These are phyloP conservation scores for Plemyria rubiginata DNA, from an alignment of 2,888 invertebrate species.

Conservation along the genomic window DNA sequence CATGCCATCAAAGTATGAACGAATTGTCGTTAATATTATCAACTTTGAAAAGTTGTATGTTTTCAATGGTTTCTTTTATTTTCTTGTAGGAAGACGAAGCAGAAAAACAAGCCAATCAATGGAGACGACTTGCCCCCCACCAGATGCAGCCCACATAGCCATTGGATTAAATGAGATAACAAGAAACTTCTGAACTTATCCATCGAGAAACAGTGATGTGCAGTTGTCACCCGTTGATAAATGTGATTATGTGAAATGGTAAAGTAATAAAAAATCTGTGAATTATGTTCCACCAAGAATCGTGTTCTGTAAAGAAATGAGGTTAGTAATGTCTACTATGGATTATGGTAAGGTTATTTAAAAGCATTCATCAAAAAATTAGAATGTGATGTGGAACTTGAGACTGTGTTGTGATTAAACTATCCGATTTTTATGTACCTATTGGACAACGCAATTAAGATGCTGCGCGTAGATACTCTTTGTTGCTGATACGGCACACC, in stretches of 20 bases:
- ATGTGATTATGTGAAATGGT: background rate
- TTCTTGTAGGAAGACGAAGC: conserved; percentile 68
- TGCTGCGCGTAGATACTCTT: too few species aligned
- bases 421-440: background rate
- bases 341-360: too few species aligned
- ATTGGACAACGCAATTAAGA: too few species aligned
- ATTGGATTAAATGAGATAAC: background rate
- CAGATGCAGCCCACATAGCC: conserved; percentile 72
- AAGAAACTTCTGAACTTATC: conserved; percentile 8
- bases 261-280: conserved; percentile 1
- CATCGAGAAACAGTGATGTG: conserved; percentile 7
- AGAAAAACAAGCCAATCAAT: conserved; percentile 63
- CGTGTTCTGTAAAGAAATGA: too few species aligned
- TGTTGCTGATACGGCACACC: too few species aligned
- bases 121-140: conserved; percentile 74
- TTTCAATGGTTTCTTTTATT: background rate
- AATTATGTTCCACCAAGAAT: background rate
- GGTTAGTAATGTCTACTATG: too few species aligned
- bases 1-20: too few species aligned
- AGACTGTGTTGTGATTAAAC: background rate
- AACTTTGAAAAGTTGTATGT: too few species aligned
- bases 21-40: too few species aligned
- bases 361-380: background rate
- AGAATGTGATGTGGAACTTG: background rate
- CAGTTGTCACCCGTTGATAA: background rate